phyloP scores from a whole-genome alignment of 2,888 invertebrate genomes.

The Andrena haemorrhoa region DNA sequence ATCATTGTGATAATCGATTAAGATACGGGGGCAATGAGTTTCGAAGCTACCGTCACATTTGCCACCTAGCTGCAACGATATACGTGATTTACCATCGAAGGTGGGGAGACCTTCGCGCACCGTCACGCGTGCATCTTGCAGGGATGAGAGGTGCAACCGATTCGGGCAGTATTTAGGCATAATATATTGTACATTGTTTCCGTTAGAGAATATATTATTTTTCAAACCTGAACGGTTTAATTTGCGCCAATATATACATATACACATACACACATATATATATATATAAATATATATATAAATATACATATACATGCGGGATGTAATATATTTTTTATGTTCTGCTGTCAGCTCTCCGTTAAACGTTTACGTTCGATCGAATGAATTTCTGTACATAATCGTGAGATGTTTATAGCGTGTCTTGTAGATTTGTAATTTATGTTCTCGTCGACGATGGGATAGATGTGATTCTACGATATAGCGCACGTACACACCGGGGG shows the following conservation, averaged over 20 bases:
- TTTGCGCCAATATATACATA: conserved; percentile 56
- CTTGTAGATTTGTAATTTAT: conserved; percentile 67
- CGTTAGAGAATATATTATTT: conserved; percentile 66
- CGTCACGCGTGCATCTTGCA: conserved; percentile 39
- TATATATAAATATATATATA: conserved; percentile 28
- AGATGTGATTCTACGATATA: conserved; percentile 35
- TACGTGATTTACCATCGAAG: conserved; percentile 29
- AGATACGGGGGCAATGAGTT: conserved; percentile 56
- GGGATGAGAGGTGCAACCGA: conserved; percentile 54
- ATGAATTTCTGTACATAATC: conserved; percentile 74
- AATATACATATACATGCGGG: conserved; percentile 44
- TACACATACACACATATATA: conserved; percentile 34
- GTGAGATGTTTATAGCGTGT: conserved; percentile 66
- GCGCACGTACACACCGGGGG: conserved; percentile 13
- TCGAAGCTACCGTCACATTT: conserved; percentile 65
- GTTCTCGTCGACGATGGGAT: conserved; percentile 62
- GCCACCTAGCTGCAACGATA: conserved; percentile 55
- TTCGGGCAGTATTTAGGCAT: conserved; percentile 57
- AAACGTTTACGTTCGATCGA: conserved; percentile 32
- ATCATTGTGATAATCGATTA: conserved; percentile 65
- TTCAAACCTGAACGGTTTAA: conserved; percentile 62
- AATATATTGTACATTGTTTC: conserved; percentile 61
- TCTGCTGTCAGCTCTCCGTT: conserved; percentile 37
- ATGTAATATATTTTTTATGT: conserved; percentile 67
- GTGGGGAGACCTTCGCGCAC: conserved; percentile 30